A percentile compares a stretch with the other conserved stretches of the same genome.
These are phyloP conservation scores for Barnardius zonarius DNA, from an alignment of 2,113 vertebrate genomes.

Conservation along the genomic window DNA sequence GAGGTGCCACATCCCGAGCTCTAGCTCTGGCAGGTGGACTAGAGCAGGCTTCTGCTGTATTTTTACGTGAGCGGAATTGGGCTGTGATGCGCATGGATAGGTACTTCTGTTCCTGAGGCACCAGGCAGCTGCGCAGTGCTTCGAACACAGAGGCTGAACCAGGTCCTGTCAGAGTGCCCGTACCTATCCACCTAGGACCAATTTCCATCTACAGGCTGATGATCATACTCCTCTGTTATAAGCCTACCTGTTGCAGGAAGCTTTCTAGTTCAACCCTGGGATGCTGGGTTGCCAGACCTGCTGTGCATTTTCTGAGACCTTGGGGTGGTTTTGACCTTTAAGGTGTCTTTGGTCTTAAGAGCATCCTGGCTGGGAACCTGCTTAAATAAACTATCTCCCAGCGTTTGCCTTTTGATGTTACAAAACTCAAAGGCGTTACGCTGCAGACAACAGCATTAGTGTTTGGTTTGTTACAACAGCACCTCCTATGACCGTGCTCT, in stretches of 20 bases:
- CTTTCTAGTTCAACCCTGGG: neutral
- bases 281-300: neutral
- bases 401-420: constrained; percentile 52
- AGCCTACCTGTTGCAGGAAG: constrained; percentile 20
- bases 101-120: constrained; percentile 10
- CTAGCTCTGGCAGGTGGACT: neutral
- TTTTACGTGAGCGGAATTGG: constrained; percentile 39
- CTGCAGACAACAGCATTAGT: constrained; percentile 57
- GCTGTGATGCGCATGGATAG: constrained; percentile 2
- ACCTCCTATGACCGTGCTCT: constrained; percentile 72
- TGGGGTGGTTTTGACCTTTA: constrained; percentile 28
- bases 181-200: neutral
- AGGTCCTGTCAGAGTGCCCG: neutral
- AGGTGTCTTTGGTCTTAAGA: neutral
- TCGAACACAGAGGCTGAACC: neutral
- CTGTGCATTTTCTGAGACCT: neutral
- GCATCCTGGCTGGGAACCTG: constrained; percentile 44
- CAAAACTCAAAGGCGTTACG: constrained; percentile 41
- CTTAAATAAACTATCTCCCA: constrained; percentile 42
- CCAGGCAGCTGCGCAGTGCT: constrained; percentile 38
- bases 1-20: constrained; percentile 1
- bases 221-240: neutral
- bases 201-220: neutral
- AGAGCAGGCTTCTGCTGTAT: neutral
- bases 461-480: constrained; percentile 71